These are phyloP conservation scores for Coreius guichenoti DNA, from an alignment of 2,797 vertebrate genomes.

Conservation along the genomic window DNA sequence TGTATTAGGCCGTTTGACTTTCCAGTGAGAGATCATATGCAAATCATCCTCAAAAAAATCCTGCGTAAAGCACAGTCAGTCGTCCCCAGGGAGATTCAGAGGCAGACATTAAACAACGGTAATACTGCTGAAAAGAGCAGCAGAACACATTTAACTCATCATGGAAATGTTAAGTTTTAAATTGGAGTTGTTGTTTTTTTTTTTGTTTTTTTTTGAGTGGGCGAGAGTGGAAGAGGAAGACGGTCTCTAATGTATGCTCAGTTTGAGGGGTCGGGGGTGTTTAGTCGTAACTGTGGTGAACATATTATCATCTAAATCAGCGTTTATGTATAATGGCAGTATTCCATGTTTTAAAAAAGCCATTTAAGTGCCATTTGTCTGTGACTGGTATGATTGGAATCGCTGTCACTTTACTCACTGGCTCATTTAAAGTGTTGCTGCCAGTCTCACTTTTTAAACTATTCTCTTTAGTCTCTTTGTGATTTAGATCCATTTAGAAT, in stretches of 20 bases:
- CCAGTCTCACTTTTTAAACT: background rate
- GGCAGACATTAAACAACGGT: slow-evolving; percentile 23
- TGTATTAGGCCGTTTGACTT: slow-evolving; percentile 36
- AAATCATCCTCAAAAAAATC: slow-evolving; percentile 16
- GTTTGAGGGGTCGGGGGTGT: slow-evolving; percentile 17
- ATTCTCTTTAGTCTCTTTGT: slow-evolving; percentile 58
- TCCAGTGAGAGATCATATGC: slow-evolving; percentile 37
- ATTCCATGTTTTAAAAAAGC: slow-evolving; percentile 31
- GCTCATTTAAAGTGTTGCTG: background rate
- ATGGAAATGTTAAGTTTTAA: background rate
- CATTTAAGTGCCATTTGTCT: slow-evolving; percentile 3
- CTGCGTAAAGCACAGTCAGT: background rate
- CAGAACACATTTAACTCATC: slow-evolving; percentile 15
- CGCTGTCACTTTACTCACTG: background rate
- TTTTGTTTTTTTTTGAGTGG: slow-evolving; percentile 12
- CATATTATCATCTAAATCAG: slow-evolving; percentile 41
- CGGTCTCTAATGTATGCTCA: slow-evolving; percentile 12
- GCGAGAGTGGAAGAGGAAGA: background rate
- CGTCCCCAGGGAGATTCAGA: slow-evolving; percentile 11
- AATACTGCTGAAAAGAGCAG: slow-evolving; percentile 36
- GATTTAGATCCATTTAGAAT: slow-evolving; percentile 70
- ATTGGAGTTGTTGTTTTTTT: slow-evolving; percentile 12
- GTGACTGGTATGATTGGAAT: slow-evolving; percentile 19
- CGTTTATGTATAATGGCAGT: slow-evolving; percentile 19
- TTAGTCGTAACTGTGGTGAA: slow-evolving; percentile 14